phyloP scores from a whole-genome alignment of 2,113 vertebrate species.

The Daubentonia madagascariensis region DNA sequence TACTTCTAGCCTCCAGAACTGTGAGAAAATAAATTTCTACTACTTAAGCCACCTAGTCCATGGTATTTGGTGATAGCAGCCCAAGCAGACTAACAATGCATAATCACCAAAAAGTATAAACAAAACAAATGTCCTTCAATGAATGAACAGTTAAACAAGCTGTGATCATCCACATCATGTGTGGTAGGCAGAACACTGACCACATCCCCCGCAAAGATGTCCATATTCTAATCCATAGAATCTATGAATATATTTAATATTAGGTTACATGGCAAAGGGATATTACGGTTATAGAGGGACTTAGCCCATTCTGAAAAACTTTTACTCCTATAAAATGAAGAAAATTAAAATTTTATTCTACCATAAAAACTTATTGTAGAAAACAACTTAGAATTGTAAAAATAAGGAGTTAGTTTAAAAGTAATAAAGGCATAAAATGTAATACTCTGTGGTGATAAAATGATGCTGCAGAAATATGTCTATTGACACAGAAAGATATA shows the following conservation, averaged over 20 bases:
- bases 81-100: not conserved
- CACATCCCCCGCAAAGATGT: not conserved
- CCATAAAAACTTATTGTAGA: not conserved
- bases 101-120: not conserved
- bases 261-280: not conserved
- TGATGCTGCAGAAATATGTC: not conserved
- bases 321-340: not conserved
- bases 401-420: not conserved
- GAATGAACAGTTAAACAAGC: not conserved
- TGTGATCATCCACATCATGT: not conserved
- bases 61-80: not conserved
- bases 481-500: not conserved
- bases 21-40: not conserved
- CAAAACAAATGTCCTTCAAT: not conserved
- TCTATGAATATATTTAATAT: not conserved
- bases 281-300: not conserved
- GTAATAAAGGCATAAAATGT: not conserved
- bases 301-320: not conserved
- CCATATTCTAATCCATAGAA: not conserved
- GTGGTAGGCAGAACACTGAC: not conserved
- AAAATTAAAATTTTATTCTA: not conserved
- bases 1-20: not conserved
- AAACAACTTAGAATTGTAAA: conserved; percentile 7
- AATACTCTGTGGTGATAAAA: not conserved
- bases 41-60: not conserved